Conservation (phyloP, 2,113 vertebrate species). For the Octodon degus region DNA sequence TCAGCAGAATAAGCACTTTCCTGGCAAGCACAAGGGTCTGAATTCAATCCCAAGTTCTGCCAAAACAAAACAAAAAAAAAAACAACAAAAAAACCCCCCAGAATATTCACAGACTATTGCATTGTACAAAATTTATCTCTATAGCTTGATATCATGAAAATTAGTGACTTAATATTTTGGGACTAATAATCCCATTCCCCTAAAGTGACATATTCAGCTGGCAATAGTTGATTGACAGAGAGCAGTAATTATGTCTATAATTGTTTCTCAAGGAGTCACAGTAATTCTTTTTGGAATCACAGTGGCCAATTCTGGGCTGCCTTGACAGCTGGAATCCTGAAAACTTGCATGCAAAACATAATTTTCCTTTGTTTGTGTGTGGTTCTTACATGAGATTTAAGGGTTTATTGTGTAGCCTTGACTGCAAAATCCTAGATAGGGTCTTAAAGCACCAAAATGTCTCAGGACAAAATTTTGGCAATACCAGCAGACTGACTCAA, state of each 20-base stretch:
- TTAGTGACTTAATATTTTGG: neutral
- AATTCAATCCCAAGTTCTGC: too few species aligned
- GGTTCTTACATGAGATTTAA: conserved; percentile 18
- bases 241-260: neutral
- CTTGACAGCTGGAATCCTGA: neutral
- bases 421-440: neutral
- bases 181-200: neutral
- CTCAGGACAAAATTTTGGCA: neutral
- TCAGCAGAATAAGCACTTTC: too few species aligned
- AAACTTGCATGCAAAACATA: neutral
- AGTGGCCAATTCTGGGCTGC: neutral
- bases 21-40: too few species aligned
- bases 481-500: neutral
- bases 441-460: neutral
- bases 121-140: neutral
- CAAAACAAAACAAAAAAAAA: too few species aligned
- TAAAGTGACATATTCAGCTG: neutral
- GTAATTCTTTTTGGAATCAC: neutral
- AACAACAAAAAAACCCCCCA: too few species aligned
- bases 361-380: neutral
- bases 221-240: neutral
- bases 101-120: too few species aligned
- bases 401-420: neutral
- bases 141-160: neutral
- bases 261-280: neutral